A percentile compares a stretch with the other conserved stretches of the same genome.
phyloP scores from a whole-genome alignment of 2,797 vertebrate genomes.

The Manis javanica region DNA sequence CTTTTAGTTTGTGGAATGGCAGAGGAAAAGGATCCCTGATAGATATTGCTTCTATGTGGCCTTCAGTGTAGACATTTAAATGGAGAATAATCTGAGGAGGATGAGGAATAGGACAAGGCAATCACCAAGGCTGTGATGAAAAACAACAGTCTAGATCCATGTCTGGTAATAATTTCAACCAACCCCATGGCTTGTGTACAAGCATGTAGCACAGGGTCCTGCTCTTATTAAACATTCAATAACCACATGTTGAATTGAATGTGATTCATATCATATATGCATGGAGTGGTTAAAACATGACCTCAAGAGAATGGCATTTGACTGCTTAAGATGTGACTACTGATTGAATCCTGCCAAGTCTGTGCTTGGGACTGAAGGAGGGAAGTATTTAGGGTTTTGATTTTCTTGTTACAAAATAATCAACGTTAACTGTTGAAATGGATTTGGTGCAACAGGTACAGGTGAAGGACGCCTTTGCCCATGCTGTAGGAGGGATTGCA shows the following conservation, averaged over 20 bases:
- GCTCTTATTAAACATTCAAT: background rate
- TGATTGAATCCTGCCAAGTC: background rate
- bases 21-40: background rate
- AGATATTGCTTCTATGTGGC: background rate
- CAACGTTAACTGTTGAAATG: background rate
- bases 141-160: background rate
- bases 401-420: background rate
- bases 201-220: background rate
- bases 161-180: background rate
- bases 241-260: background rate
- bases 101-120: background rate
- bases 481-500: background rate
- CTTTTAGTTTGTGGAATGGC: background rate
- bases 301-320: background rate
- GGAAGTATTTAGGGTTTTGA: background rate
- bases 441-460: constrained; percentile 7
- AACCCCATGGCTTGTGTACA: background rate
- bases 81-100: background rate
- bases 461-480: background rate
- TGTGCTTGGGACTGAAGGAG: background rate
- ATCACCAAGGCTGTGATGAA: background rate
- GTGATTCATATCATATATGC: background rate
- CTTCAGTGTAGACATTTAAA: background rate
- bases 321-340: background rate
- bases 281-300: background rate